Percentiles rank a stretch among this genome's conserved stretches.
Evolutionary conservation across 2,888 invertebrate species (phyloP).

Genomic region (Merodon equestris): DNA sequence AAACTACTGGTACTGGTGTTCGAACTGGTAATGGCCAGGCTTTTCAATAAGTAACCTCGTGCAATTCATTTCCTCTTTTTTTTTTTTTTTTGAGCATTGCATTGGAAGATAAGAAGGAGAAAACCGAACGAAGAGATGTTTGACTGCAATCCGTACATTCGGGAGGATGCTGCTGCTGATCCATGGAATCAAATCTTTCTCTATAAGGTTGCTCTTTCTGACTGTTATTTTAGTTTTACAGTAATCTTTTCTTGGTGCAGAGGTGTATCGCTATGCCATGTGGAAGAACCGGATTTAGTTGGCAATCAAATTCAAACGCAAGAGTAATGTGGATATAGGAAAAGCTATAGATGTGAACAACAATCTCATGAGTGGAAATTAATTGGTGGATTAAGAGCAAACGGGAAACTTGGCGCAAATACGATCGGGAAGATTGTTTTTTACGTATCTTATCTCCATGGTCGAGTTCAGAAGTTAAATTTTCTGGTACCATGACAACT

Average conservation of each 20-base stretch:
- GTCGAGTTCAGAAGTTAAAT: too few species aligned
- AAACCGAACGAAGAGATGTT: not conserved
- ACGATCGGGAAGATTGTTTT: too few species aligned
- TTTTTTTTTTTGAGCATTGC: not conserved
- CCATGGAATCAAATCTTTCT: not conserved
- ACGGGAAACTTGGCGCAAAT: not conserved
- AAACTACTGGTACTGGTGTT: not conserved
- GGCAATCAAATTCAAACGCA: conserved; percentile 1
- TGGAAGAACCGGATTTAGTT: conserved; percentile 14
- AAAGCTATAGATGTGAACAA: not conserved
- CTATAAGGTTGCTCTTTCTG: not conserved
- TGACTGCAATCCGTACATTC: conserved; percentile 1
- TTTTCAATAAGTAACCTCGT: too few species aligned
- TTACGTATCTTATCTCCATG: too few species aligned
- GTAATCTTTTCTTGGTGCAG: not conserved
- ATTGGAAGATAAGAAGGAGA: not conserved
- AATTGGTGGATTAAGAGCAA: conserved; percentile 14
- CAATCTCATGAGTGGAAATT: conserved; percentile 6
- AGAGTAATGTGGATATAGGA: not conserved
- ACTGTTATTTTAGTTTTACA: not conserved
- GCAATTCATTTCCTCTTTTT: conserved; percentile 7
- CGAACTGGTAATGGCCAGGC: too few species aligned
- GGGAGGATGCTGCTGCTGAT: not conserved
- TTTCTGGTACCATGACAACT: too few species aligned
- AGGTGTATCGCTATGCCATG: not conserved